Evolutionary conservation across 2,888 invertebrate genomes (phyloP).

Genomic region (Lamproptera curius): DNA sequence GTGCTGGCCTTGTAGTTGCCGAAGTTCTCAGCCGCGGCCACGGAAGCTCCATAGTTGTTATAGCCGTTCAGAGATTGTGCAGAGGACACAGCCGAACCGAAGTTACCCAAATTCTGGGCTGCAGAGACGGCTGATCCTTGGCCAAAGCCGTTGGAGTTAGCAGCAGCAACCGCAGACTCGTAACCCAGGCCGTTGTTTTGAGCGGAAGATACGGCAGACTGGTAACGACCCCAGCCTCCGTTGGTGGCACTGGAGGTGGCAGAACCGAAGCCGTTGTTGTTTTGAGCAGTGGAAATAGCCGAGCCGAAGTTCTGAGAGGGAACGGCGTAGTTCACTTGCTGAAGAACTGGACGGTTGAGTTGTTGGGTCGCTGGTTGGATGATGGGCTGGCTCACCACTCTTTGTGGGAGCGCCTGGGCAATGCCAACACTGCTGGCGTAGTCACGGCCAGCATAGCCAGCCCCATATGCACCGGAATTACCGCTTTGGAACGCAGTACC

Average conservation of each 20-base stretch:
- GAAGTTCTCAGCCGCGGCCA: constrained; percentile 49
- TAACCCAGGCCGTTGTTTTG: constrained; percentile 36
- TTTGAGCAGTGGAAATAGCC: constrained; percentile 46
- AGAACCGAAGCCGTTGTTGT: constrained; percentile 39
- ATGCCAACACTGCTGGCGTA: constrained; percentile 54
- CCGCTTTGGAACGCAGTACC: constrained; percentile 55
- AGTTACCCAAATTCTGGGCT: constrained; percentile 38
- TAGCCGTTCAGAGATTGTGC: constrained; percentile 39
- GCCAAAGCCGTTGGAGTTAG: constrained; percentile 33
- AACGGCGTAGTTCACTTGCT: constrained; percentile 18
- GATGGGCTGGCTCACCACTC: neutral
- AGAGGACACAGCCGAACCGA: constrained; percentile 38
- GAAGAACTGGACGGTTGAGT: constrained; percentile 4
- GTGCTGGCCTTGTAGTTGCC: constrained; percentile 47
- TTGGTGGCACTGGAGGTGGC: constrained; percentile 36
- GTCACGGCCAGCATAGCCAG: constrained; percentile 42
- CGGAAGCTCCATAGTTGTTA: constrained; percentile 38
- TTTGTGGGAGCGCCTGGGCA: constrained; percentile 31
- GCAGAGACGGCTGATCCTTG: constrained; percentile 46
- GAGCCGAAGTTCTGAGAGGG: constrained; percentile 47
- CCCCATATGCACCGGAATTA: constrained; percentile 52
- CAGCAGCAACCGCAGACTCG: constrained; percentile 34
- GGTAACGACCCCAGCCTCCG: constrained; percentile 33
- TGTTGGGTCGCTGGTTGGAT: constrained; percentile 20
- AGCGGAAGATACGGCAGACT: constrained; percentile 37